Evolutionary conservation across 1,140 invertebrate genomes (phyloP), one percentile per base, ranked within the genome.

Genomic region (Lerema accius): DNA sequence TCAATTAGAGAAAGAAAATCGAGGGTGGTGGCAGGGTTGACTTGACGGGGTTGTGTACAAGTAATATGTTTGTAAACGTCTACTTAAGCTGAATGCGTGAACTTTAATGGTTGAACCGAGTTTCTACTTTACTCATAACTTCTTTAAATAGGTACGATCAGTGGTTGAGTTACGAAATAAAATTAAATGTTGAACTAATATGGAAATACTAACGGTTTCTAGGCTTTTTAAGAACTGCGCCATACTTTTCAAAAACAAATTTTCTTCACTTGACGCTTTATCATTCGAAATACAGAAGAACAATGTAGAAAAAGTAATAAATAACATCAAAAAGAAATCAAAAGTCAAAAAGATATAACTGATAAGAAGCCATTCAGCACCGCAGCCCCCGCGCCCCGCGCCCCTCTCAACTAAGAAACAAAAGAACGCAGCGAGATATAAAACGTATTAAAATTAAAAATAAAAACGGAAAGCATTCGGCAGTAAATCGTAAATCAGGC

Each of bases 1-100:
- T 90, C 89, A 91, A 90, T 90, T 90, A 89, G 78, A 86, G 78
- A 84, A 88, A 86, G 82, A 89, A 82, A 80, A 88, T 72, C 67
- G 73, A 65, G 69, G 58, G 69, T 64, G 69, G 65, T 58, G 4
- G 37, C 17, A 60, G 63, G 71, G 69, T n/a, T 71, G 67, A 48
- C 17, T n/a, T n/a, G 15, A 4, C 23, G n/a, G n/a, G 37, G 40
- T 42, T 55, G 51, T 56, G n/a, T 39, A 39, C 10, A n/a, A 32
- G 23, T 17, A 32, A 43, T 43, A 14, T 40, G 17, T 37, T 63
- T 67, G 65, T 55, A 61, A 39, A 53, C 28, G 28, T 37, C 17
- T 53, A 45, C 28, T 51, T 53, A 51, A 53, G 49, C 19, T 43
- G 14, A 51, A 63, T 23, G 26, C 46, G 40, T 62, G 58, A 23